These are phyloP conservation scores for Spicauda simplicius DNA, from an alignment of 2,888 invertebrate genomes.

Conservation along the genomic window DNA sequence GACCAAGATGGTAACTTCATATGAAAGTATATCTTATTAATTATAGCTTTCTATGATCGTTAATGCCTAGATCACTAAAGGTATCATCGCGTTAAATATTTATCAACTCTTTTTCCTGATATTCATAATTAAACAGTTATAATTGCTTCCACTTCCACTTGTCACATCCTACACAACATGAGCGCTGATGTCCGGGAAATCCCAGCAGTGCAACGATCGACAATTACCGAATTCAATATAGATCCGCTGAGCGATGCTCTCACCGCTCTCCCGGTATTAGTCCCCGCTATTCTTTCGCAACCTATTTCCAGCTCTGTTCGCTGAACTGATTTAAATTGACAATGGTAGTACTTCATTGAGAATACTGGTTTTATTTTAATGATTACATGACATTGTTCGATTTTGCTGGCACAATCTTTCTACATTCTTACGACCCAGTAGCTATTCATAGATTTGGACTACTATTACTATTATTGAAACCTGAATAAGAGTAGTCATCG, in stretches of 20 bases:
- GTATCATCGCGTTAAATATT: too few species aligned
- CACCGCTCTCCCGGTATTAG: constrained; percentile 2
- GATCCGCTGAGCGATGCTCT: constrained; percentile 13
- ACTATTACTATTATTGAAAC: too few species aligned
- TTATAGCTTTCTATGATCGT: neutral
- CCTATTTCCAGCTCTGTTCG: neutral
- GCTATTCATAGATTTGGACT: too few species aligned
- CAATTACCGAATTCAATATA: constrained; percentile 27
- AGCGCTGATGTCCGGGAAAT: constrained; percentile 33
- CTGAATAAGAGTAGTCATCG: too few species aligned
- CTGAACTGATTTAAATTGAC: neutral
- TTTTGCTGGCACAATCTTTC: too few species aligned
- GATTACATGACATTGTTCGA: too few species aligned
- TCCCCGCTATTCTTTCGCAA: constrained; percentile 25
- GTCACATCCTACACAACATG: constrained; percentile 19
- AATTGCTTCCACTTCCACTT: constrained; percentile 17
- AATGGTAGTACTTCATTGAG: too few species aligned
- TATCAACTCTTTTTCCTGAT: neutral
- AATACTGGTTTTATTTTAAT: too few species aligned
- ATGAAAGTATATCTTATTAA: too few species aligned
- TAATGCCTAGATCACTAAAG: too few species aligned
- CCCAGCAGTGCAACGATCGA: constrained; percentile 23
- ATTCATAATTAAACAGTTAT: constrained; percentile 9
- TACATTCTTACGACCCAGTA: too few species aligned
- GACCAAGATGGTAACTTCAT: too few species aligned